Conservation (phyloP, 2,888 invertebrate species). For the Trypoxylon attenuatum region DNA sequence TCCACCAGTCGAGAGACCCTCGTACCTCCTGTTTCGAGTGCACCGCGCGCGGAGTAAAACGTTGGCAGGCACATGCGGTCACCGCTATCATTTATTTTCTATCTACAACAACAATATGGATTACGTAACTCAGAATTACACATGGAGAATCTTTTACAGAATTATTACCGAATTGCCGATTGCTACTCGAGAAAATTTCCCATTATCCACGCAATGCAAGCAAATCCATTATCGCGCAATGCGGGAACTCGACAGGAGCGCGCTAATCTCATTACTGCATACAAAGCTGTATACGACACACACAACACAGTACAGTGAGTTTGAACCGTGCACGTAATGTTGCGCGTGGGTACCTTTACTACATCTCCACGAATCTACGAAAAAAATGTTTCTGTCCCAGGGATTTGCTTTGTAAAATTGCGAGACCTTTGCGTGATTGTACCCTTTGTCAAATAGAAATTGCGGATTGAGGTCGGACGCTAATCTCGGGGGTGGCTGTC, state of each 20-base stretch:
- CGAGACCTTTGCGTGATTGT: background rate
- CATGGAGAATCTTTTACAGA: too few relatives aligned
- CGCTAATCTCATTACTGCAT: slow-evolving; percentile 27
- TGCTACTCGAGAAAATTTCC: too few relatives aligned
- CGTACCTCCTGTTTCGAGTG: slow-evolving; percentile 37
- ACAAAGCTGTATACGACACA: slow-evolving; percentile 47
- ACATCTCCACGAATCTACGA: too few relatives aligned
- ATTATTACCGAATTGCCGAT: too few relatives aligned
- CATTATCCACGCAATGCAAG: too few relatives aligned
- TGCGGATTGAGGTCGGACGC: background rate
- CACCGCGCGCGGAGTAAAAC: background rate
- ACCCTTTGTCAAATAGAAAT: too few relatives aligned
- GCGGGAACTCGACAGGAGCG: slow-evolving; percentile 16
- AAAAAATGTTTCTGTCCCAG: background rate
- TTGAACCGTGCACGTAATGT: slow-evolving; percentile 16
- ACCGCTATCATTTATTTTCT: too few relatives aligned
- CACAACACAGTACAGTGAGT: slow-evolving; percentile 23
- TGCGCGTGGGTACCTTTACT: slow-evolving; percentile 11
- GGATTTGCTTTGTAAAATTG: background rate
- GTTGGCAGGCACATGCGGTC: too few relatives aligned
- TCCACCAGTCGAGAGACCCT: slow-evolving; percentile 28
- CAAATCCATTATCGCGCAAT: slow-evolving; percentile 11
- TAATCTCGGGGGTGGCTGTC: background rate
- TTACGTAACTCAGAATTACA: too few relatives aligned
- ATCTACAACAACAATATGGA: too few relatives aligned